A percentile compares a stretch with the other conserved stretches of the same genome.
Evolutionary conservation across 2,113 vertebrate species (phyloP).

Genomic region (Rhizomys pruinosus): DNA sequence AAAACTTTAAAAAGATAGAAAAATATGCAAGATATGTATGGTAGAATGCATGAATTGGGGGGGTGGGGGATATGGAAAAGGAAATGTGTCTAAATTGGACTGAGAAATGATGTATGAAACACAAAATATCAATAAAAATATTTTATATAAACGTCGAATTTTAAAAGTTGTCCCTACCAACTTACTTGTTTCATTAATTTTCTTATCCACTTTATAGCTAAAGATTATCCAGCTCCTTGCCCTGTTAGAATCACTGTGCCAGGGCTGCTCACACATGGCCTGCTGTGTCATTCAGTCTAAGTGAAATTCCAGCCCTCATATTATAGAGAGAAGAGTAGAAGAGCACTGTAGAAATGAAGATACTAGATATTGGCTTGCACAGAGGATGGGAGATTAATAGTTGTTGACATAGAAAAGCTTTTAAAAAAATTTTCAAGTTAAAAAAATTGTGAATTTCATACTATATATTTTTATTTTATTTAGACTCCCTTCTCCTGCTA

Average conservation of each 20-base stretch:
- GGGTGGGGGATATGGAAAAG: too few relatives aligned
- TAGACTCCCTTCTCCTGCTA: too few relatives aligned
- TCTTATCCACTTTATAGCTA: not conserved
- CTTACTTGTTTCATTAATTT: not conserved
- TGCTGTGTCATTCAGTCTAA: not conserved
- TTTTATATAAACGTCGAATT: too few relatives aligned
- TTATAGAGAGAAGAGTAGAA: not conserved
- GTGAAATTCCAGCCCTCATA: not conserved
- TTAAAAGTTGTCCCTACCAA: not conserved
- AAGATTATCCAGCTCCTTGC: not conserved
- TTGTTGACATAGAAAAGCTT: not conserved
- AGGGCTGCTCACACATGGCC: fast-evolving
- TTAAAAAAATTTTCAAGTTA: too few relatives aligned
- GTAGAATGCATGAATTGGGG: too few relatives aligned
- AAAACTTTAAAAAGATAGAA: too few relatives aligned
- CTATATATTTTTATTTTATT: not conserved
- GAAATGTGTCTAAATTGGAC: too few relatives aligned
- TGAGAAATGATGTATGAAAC: too few relatives aligned
- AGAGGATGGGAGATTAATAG: not conserved
- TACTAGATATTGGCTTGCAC: not conserved
- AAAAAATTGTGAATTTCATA: too few relatives aligned
- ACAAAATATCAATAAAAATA: too few relatives aligned
- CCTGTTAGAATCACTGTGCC: fast-evolving
- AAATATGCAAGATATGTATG: too few relatives aligned
- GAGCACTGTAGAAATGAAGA: not conserved